These are phyloP conservation scores for Lamellibrachia satsuma DNA, from an alignment of 2,888 invertebrate genomes.

Conservation along the genomic window DNA sequence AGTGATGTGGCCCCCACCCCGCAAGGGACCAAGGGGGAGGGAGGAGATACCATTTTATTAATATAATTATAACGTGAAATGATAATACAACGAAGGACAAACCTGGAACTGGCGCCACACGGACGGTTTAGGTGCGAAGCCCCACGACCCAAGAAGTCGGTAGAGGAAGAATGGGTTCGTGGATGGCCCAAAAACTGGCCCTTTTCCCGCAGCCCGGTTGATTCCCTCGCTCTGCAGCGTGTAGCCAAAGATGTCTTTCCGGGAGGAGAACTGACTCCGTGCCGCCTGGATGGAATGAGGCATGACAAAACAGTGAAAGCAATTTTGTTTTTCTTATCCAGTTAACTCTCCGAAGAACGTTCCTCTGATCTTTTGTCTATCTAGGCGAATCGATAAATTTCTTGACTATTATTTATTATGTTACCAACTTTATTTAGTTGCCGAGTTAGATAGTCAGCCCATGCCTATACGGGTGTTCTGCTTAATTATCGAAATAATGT, in stretches of 20 bases:
- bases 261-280: constrained; percentile 45
- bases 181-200: background rate
- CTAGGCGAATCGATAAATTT: background rate
- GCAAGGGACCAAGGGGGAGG: background rate
- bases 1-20: background rate
- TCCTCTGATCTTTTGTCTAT: too few species aligned
- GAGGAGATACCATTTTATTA: background rate
- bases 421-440: background rate
- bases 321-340: too few species aligned
- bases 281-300: constrained; percentile 32
- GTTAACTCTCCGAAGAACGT: too few species aligned
- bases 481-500: background rate
- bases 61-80: background rate
- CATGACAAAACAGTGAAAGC: background rate
- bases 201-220: background rate
- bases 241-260: constrained; percentile 46
- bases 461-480: too few species aligned
- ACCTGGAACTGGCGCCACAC: constrained; percentile 30
- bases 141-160: constrained; percentile 28
- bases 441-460: background rate
- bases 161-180: constrained; percentile 25
- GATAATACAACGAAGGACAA: background rate
- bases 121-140: constrained; percentile 27
- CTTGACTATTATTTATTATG: background rate
- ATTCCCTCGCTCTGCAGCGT: constrained; percentile 35